These are phyloP conservation scores for Macrocentrus cingulum DNA, from an alignment of 1,140 invertebrate genomes.

Conservation along the genomic window DNA sequence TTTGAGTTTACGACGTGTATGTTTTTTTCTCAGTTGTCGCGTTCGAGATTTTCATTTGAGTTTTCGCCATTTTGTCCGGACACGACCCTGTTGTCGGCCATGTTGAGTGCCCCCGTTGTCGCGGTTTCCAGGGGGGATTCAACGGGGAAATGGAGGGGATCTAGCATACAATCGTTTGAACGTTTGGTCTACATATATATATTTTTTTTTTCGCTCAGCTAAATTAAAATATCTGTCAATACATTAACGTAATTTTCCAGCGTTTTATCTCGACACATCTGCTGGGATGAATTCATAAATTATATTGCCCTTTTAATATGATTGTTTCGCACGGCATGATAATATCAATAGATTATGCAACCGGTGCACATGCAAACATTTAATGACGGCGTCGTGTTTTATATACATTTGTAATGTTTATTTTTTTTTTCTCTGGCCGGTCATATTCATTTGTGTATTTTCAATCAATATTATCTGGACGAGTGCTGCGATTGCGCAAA, in stretches of 20 bases:
- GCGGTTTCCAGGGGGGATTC: slow-evolving; percentile 39
- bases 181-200: background rate
- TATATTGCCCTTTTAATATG: too few relatives aligned
- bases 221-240: too few relatives aligned
- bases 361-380: slow-evolving; percentile 28
- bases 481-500: slow-evolving; percentile 35
- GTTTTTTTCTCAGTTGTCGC: background rate
- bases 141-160: slow-evolving; percentile 3
- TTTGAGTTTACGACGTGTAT: slow-evolving; percentile 1
- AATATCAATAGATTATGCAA: slow-evolving; percentile 55
- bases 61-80: slow-evolving; percentile 54
- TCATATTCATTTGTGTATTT: too few relatives aligned
- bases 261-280: too few relatives aligned
- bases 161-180: too few relatives aligned
- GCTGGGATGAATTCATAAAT: too few relatives aligned
- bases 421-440: too few relatives aligned
- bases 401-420: background rate
- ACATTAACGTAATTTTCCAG: too few relatives aligned
- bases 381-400: slow-evolving; percentile 26
- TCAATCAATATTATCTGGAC: too few relatives aligned
- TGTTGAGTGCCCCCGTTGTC: slow-evolving; percentile 46
- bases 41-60: slow-evolving; percentile 27
- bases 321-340: slow-evolving; percentile 35
- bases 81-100: slow-evolving; percentile 48
- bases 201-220: background rate